phyloP scores from a whole-genome alignment of 1,140 invertebrate genomes.

The Hyposmocoma kahamanoa region DNA sequence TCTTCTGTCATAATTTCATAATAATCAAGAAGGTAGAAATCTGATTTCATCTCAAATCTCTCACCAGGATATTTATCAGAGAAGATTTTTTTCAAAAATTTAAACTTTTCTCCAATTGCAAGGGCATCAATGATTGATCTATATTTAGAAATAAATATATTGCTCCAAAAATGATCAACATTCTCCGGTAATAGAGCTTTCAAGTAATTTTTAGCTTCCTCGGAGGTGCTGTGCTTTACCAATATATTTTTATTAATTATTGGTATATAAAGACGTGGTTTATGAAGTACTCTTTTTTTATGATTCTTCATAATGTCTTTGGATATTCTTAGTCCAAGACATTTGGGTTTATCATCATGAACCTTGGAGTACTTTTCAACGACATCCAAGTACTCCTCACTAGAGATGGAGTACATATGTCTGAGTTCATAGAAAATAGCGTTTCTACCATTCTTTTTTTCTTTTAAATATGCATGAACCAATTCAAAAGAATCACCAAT shows the following conservation, averaged over 20 bases:
- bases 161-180: conserved; percentile 33
- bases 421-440: neutral
- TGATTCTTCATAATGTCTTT: conserved; percentile 42
- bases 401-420: neutral
- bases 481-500: neutral
- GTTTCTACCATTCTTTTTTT: neutral
- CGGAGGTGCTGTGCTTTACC: conserved; percentile 23
- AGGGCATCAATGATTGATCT: conserved; percentile 31
- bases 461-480: neutral
- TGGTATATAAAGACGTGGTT: conserved; percentile 27
- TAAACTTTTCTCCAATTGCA: conserved; percentile 27
- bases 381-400: neutral
- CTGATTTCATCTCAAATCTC: conserved; percentile 35
- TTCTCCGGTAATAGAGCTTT: conserved; percentile 21
- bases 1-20: conserved; percentile 33
- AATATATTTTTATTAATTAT: conserved; percentile 26
- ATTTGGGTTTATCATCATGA: too few species aligned
- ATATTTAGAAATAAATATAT: conserved; percentile 20
- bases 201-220: conserved; percentile 36
- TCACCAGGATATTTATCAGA: conserved; percentile 25
- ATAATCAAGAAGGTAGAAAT: conserved; percentile 32
- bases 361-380: neutral
- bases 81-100: conserved; percentile 38
- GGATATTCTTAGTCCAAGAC: conserved; percentile 30
- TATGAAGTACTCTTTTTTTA: conserved; percentile 31